A percentile compares a stretch with the other conserved stretches of the same genome.
These are phyloP conservation scores for Ormyrus labotus DNA, from an alignment of 2,888 invertebrate species.

Conservation along the genomic window DNA sequence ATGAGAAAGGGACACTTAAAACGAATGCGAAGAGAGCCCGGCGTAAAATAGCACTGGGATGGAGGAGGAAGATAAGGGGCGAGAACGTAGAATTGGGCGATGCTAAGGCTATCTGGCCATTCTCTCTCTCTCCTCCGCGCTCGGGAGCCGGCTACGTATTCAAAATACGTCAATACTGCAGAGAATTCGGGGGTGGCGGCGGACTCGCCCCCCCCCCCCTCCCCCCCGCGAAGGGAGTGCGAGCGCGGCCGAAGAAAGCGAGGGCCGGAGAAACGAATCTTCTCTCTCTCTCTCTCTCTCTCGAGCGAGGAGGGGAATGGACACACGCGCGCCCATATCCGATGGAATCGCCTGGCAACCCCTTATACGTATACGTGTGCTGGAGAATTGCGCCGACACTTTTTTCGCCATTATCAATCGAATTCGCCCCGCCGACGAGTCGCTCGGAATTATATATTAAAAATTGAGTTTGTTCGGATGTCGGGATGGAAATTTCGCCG, in stretches of 20 bases:
- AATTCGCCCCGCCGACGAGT: no score
- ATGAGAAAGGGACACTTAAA: conserved; percentile 52
- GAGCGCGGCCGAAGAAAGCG: conserved; percentile 25
- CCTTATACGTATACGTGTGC: no score
- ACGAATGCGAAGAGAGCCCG: conserved; percentile 49
- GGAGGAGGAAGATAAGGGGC: conserved; percentile 36
- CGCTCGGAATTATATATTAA: no score
- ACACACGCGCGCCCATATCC: no score
- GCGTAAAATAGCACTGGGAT: conserved; percentile 30
- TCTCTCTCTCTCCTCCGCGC: not conserved
- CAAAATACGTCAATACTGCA: conserved; percentile 56
- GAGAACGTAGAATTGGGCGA: conserved; percentile 36
- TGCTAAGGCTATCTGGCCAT: conserved; percentile 30
- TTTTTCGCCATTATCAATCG: no score
- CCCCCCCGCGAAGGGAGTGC: not conserved
- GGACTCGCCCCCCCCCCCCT: no score
- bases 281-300: not conserved
- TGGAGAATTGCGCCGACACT: no score
- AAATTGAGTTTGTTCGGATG: no score
- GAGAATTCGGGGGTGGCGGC: conserved; percentile 34
- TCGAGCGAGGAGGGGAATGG: no score
- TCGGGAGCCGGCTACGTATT: conserved; percentile 27
- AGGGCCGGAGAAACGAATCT: conserved; percentile 36
- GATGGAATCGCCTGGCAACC: no score
- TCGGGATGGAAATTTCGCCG: no score